Evolutionary conservation across 2,888 invertebrate genomes (phyloP), one percentile per base, ranked within the genome.

Genomic region (Allophyes oxyacanthae): DNA sequence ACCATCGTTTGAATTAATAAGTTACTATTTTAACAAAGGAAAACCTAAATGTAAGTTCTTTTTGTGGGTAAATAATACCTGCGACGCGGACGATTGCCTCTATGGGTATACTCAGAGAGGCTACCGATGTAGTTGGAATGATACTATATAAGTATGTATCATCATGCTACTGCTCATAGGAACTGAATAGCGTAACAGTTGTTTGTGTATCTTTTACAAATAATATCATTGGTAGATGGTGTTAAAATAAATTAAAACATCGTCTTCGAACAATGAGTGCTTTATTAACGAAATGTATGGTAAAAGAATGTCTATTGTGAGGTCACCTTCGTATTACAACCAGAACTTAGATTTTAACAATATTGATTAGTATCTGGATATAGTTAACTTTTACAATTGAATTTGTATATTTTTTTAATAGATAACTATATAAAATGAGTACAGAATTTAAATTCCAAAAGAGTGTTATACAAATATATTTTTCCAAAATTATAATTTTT

Each of bases 201-300:
- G n/a, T n/a, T n/a, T n/a, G n/a, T n/a, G n/a, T n/a, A n/a, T n/a
- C n/a, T n/a, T n/a, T n/a, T n/a, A n/a, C n/a, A n/a, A n/a, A n/a
- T n/a, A n/a, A n/a, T n/a, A n/a, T n/a, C n/a, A n/a, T n/a, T n/a
- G 4, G 20, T 20, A 20, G 20, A 2, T 94, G 88, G 55, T 11
- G 8, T 28, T 28, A 28, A 28, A 28, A 28, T 28, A 28, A 59
- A 67, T 43, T 30, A 63, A 50, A 49, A 28, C 9, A 43, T 28
- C 15, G 40, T 38, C 68, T 79, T 86, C 78, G 93, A 93, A 93
- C 93, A 93, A 92, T 92, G 91, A 91, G 93, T 93, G 93, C 92
- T 93, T 92, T 93, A 93, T 90, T 93, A 92, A 92, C 92, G 89
- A 92, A 92, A 92, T 91, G 91, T 89, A 85, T 88, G 90, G 73